These are phyloP conservation scores for Pangasius mekongensis DNA, from an alignment of 2,797 vertebrate genomes.

Conservation along the genomic window DNA sequence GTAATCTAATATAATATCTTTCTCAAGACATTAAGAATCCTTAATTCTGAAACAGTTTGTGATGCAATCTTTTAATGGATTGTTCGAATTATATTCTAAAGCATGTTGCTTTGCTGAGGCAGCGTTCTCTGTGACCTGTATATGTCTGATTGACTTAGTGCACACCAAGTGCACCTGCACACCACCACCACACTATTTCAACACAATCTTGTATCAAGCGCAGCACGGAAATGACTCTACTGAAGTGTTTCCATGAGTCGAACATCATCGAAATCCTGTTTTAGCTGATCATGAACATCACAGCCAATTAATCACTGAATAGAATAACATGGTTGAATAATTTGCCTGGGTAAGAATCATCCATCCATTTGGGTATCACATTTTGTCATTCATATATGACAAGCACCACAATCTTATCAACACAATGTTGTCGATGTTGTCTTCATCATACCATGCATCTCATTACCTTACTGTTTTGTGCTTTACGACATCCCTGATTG, in stretches of 20 bases:
- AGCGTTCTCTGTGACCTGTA: slow-evolving; percentile 47
- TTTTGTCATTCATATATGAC: neutral
- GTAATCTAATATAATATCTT: neutral
- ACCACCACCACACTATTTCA: slow-evolving; percentile 5
- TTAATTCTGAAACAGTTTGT: neutral
- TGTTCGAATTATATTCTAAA: neutral
- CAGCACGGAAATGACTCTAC: neutral
- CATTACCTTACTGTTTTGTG: slow-evolving; percentile 31
- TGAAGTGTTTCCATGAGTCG: neutral
- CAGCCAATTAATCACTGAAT: neutral
- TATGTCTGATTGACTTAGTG: slow-evolving; percentile 38
- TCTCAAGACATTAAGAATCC: neutral
- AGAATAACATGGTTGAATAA: neutral
- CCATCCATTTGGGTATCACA: neutral
- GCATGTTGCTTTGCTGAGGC: slow-evolving; percentile 29
- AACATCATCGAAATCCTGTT: neutral
- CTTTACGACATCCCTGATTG: slow-evolving; percentile 24
- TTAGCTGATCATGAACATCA: neutral
- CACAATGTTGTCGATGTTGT: neutral
- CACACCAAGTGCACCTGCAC: slow-evolving; percentile 31
- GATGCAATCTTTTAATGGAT: neutral
- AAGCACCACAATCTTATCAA: neutral
- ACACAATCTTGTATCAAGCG: neutral
- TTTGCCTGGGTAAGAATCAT: neutral
- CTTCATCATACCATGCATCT: slow-evolving; percentile 24